Conservation (phyloP, 2,888 invertebrate genomes). For the Augochlorella aurata region DNA sequence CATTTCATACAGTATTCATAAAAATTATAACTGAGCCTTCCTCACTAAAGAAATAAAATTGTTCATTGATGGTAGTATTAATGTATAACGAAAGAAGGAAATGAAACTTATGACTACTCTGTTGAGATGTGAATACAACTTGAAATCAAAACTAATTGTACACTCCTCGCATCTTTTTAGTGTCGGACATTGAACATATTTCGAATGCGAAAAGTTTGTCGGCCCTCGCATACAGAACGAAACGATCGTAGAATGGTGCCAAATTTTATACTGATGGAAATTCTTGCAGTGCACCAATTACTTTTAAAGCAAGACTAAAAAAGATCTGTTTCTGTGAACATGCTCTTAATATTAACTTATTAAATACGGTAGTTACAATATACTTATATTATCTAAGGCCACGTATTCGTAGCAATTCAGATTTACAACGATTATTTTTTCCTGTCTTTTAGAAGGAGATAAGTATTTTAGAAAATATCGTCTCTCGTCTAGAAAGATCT, state of each 20-base stretch:
- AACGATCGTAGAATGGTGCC: conserved; percentile 60
- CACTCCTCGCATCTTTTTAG: conserved; percentile 31
- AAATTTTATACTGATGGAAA: conserved; percentile 67
- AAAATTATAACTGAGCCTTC: conserved; percentile 59
- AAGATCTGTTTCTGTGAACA: conserved; percentile 46
- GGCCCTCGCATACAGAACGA: conserved; percentile 26
- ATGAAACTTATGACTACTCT: conserved; percentile 33
- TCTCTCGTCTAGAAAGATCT: conserved; percentile 36
- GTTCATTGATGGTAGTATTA: conserved; percentile 55
- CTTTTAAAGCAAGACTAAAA: conserved; percentile 50
- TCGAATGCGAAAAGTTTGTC: conserved; percentile 34
- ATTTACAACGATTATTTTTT: conserved; percentile 56
- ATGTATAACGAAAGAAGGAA: conserved; percentile 20
- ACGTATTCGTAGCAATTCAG: conserved; percentile 46
- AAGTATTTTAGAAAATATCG: conserved; percentile 52
- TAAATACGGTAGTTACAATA: conserved; percentile 50
- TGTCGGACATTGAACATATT: conserved; percentile 23
- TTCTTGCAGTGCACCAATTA: conserved; percentile 53
- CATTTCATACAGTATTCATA: conserved; percentile 58
- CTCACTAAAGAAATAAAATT: conserved; percentile 55
- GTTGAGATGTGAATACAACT: conserved; percentile 34
- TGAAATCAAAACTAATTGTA: conserved; percentile 54
- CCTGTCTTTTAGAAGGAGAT: conserved; percentile 38
- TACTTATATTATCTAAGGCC: conserved; percentile 58
- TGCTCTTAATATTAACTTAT: conserved; percentile 52